Evolutionary conservation across 2,113 vertebrate species (phyloP), one percentile per base, ranked within the genome.

Genomic region (Oreochromis spilurus): DNA sequence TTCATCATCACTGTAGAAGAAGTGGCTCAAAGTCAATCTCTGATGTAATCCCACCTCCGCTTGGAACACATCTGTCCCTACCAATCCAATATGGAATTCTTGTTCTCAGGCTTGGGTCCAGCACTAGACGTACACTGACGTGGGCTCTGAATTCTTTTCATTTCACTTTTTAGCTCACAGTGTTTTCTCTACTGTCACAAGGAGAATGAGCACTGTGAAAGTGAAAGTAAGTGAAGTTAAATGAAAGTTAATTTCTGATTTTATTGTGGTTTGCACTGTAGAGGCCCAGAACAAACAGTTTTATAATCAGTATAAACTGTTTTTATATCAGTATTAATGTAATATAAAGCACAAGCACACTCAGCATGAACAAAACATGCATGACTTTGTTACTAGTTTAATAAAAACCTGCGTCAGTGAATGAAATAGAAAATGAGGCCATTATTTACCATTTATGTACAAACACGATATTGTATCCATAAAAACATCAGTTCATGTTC

Each of bases 401-500:
- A 26, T 24, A 43, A 43, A 67, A 43, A 70, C n/a, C 12, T 24
- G 5, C 65, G 24, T 43, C 36, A 70, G 11, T 70, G 12, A 70
- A 24, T 8, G 7, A 70, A 1, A 70, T 16, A 6, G 12, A 70
- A 43, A 24, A 43, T 16, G 36, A 43, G 5, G 65, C 38, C 7
- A 43, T 43, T 72, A 17, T 72, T 72, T 72, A 16, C 38, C 0
- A 17, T 26, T 72, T 45, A 72, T 26, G 40, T 26, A 1, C 40
- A 17, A 72, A 45, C 21, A 72, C 2, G 14, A 16, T 17, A 10
- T 45, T 43, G 7, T 38, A 38, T 12, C 19, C 60, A 21, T 67
- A 12, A 67, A 67, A 38, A 2, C 17, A 65, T 0, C 19, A 0
- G 9, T 11, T 19, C 5, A 36, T 65, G 60, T 43, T 1, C 7